phyloP scores from a whole-genome alignment of 2,888 invertebrate genomes.

The Molorchus minor region DNA sequence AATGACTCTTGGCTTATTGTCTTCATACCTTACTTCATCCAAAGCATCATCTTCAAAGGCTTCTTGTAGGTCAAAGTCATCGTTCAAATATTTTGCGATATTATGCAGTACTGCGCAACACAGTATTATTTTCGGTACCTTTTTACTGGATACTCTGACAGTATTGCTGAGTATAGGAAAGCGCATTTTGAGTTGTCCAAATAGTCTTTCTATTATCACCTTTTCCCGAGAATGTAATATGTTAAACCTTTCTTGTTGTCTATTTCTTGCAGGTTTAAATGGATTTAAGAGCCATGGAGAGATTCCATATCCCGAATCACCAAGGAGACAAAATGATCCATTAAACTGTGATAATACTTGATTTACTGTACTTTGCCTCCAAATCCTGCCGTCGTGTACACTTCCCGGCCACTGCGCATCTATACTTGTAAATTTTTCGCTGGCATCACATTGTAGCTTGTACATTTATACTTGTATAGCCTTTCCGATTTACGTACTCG shows the following conservation, averaged over 20 bases:
- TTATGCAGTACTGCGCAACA: conserved; percentile 2
- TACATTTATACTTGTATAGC: conserved; percentile 22
- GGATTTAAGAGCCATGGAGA: conserved; percentile 8
- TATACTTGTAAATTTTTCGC: too few species aligned
- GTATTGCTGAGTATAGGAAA: conserved; percentile 13
- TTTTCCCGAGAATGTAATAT: conserved; percentile 1
- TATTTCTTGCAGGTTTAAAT: conserved; percentile 27
- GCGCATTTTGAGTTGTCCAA: conserved; percentile 13
- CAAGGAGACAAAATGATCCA: neutral
- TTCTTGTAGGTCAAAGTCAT: conserved; percentile 11
- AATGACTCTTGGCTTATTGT: too few species aligned
- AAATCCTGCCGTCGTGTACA: conserved; percentile 12
- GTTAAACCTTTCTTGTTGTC: conserved; percentile 45
- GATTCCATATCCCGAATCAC: conserved; percentile 16
- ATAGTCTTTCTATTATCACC: conserved; percentile 7
- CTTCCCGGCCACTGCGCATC: conserved; percentile 21
- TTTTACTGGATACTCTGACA: conserved; percentile 4
- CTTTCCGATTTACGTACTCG: conserved; percentile 21
- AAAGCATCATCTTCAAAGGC: conserved; percentile 13
- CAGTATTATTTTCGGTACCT: neutral
- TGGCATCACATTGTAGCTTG: conserved; percentile 10
- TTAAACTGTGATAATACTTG: neutral
- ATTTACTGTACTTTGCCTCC: conserved; percentile 9
- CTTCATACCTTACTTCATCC: conserved; percentile 18
- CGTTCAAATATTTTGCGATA: conserved; percentile 9